A percentile compares a stretch with the other conserved stretches of the same genome.
phyloP scores from a whole-genome alignment of 2,888 invertebrate genomes.

The Julus scandinavius region DNA sequence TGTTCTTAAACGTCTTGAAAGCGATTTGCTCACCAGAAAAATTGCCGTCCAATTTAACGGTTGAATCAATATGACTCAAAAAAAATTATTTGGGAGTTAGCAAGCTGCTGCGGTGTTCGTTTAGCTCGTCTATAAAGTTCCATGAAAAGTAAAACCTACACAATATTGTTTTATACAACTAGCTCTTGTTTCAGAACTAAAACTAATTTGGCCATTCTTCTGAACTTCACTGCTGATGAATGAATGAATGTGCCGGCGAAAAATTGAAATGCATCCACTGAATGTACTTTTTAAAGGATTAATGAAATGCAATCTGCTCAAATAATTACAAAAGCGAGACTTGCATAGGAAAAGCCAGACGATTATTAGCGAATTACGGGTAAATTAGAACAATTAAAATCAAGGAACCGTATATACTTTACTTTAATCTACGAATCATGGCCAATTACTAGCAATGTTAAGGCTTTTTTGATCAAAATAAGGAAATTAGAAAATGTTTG shows the following conservation, averaged over 20 bases:
- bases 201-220: neutral
- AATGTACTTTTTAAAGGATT: neutral
- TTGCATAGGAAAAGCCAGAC: neutral
- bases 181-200: neutral
- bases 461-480: neutral
- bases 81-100: neutral
- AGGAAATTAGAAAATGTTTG: neutral
- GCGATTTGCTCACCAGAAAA: slow-evolving; percentile 4
- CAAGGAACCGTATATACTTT: neutral
- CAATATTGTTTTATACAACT: neutral
- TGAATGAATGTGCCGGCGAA: neutral
- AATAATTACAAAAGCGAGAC: neutral
- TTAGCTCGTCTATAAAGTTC: neutral
- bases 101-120: neutral
- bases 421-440: neutral
- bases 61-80: slow-evolving; percentile 1
- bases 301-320: neutral
- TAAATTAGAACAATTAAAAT: slow-evolving; percentile 7
- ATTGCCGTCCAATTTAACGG: slow-evolving; percentile 29
- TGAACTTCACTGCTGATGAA: neutral
- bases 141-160: neutral
- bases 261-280: neutral
- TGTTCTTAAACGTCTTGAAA: neutral
- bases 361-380: neutral
- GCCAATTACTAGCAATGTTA: neutral